phyloP scores from a whole-genome alignment of 1,140 invertebrate species.

The Hermatobates lingyangjiaoensis region DNA sequence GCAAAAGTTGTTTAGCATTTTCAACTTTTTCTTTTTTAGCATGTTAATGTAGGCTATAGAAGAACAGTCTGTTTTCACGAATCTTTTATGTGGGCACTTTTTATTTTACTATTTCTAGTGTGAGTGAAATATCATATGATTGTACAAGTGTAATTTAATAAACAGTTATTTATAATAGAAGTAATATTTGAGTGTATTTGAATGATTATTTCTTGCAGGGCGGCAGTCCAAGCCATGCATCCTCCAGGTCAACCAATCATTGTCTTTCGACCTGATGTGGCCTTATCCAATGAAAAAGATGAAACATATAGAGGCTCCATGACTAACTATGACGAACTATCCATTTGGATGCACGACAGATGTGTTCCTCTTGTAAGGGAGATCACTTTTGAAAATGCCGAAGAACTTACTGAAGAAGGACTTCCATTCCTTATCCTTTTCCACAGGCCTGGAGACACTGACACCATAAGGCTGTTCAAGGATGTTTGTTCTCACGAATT shows the following conservation, averaged over 20 bases:
- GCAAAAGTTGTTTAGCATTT: too few relatives aligned
- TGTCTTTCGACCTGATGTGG: slow-evolving; percentile 60
- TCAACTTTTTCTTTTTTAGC: too few relatives aligned
- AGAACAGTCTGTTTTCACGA: too few relatives aligned
- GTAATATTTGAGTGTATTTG: too few relatives aligned
- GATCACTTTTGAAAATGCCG: slow-evolving; percentile 98
- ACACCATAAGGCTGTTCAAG: slow-evolving; percentile 72
- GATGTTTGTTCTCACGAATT: slow-evolving; percentile 61
- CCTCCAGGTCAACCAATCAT: slow-evolving; percentile 57
- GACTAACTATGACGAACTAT: slow-evolving; percentile 46
- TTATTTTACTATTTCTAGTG: too few relatives aligned
- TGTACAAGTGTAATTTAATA: too few relatives aligned
- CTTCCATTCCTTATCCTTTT: slow-evolving; percentile 97
- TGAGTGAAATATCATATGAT: too few relatives aligned
- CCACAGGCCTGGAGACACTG: slow-evolving; percentile 68
- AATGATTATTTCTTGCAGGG: slow-evolving; percentile 22
- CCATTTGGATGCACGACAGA: slow-evolving; percentile 43
- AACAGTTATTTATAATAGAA: too few relatives aligned
- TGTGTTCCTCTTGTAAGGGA: slow-evolving; percentile 77
- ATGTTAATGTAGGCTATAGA: too few relatives aligned
- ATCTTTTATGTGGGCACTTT: too few relatives aligned
- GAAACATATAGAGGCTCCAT: slow-evolving; percentile 58
- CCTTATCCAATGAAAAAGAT: slow-evolving; percentile 55
- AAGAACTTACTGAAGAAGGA: slow-evolving; percentile 97
- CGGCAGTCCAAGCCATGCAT: slow-evolving; percentile 53